Conservation (phyloP, 2,888 invertebrate species). For the Tolmerus cingulatus region DNA sequence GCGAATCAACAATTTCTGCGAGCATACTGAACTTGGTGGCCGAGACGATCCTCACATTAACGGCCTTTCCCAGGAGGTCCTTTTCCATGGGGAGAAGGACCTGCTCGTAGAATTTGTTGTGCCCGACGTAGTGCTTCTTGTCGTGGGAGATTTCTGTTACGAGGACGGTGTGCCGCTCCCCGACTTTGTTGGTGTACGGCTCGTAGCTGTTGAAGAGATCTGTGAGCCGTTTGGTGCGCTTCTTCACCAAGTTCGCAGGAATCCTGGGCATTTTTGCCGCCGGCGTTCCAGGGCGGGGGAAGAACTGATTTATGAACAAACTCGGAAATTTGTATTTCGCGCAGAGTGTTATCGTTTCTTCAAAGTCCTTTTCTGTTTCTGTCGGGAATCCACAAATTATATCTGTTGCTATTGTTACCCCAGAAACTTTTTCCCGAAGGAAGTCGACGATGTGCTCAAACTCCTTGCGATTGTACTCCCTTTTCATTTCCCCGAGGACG, state of each 20-base stretch:
- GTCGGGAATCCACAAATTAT: constrained; percentile 99
- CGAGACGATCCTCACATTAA: constrained; percentile 77
- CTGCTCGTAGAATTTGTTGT: constrained; percentile 96
- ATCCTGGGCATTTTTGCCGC: constrained; percentile 89
- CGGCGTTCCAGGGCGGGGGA: constrained; percentile 94
- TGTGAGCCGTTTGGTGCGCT: constrained; percentile 85
- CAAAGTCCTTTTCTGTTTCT: constrained; percentile 90
- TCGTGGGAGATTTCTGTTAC: constrained; percentile 95
- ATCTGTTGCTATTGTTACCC: constrained; percentile 95
- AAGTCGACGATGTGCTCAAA: constrained; percentile 90
- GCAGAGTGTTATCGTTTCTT: constrained; percentile 85
- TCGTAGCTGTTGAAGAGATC: constrained; percentile 90
- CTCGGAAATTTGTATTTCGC: constrained; percentile 88
- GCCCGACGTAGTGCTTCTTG: constrained; percentile 87
- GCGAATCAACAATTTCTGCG: constrained; percentile 71
- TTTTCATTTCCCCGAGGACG: constrained; percentile 93
- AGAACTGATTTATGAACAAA: constrained; percentile 98
- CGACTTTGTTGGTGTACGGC: constrained; percentile 76
- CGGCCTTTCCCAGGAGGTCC: constrained; percentile 81
- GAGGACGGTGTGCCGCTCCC: constrained; percentile 73
- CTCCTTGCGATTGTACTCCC: constrained; percentile 90
- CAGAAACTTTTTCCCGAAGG: constrained; percentile 82
- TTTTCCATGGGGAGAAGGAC: constrained; percentile 82
- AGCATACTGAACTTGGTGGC: constrained; percentile 82
- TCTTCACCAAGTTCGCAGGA: constrained; percentile 87